Evolutionary conservation across 2,888 invertebrate genomes (phyloP).

Genomic region (Ormyrus nitidulus): DNA sequence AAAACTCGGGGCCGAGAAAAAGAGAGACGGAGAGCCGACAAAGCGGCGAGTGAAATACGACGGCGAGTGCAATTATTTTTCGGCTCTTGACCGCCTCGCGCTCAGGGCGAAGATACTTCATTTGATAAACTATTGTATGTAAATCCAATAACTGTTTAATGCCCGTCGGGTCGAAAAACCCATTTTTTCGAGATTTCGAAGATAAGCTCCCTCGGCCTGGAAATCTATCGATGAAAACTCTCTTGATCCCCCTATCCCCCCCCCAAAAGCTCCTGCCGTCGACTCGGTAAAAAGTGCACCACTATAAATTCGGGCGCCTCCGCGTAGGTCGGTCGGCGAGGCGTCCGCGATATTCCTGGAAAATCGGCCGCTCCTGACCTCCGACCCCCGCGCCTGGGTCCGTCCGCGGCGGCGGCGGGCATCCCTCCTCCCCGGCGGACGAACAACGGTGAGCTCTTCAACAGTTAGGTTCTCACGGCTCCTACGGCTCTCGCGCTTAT

Average conservation of each 20-base stretch:
- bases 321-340: not conserved
- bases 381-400: constrained; percentile 63
- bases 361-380: constrained; percentile 68
- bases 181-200: too few relatives aligned
- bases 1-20: not conserved
- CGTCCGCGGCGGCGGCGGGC: constrained; percentile 57
- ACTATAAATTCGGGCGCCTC: too few relatives aligned
- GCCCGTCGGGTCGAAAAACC: too few relatives aligned
- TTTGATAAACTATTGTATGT: too few relatives aligned
- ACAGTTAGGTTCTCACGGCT: constrained; percentile 74
- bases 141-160: too few relatives aligned
- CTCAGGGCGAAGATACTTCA: not conserved
- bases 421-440: constrained; percentile 41
- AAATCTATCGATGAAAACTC: too few relatives aligned
- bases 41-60: too few relatives aligned
- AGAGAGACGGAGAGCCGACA: not conserved
- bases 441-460: constrained; percentile 68
- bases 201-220: too few relatives aligned
- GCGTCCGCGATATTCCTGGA: constrained; percentile 62
- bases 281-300: too few relatives aligned
- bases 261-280: too few relatives aligned
- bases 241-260: too few relatives aligned
- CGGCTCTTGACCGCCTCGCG: not conserved
- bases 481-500: constrained; percentile 57
- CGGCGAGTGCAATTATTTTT: too few relatives aligned